Base-by-base conservation (phyloP, 2,888 invertebrate genomes). In the Thera obeliscata region DNA sequence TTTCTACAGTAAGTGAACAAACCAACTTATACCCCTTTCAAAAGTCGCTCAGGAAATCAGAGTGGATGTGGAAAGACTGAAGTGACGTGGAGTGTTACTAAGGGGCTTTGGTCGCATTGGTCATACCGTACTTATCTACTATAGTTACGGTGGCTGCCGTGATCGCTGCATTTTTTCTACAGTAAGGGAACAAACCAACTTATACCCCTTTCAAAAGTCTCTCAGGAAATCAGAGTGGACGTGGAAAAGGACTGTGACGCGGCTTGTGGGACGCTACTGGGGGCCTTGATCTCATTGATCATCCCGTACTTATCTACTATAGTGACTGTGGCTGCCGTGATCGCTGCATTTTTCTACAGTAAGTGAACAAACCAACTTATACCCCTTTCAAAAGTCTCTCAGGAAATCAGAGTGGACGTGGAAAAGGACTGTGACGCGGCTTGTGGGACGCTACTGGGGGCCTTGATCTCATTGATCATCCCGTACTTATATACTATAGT, bases 381-480 rank as follows among this genome's bases (percentile, higher is more conserved):
- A 38, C 3, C 38, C 3, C 38, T 22, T 22, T 22, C 22, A 22
- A 22, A 22, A 22, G 22, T 22, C 22, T 0, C 22, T 22, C 22
- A 22, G 22, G 22, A 22, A 22, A 22, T 22, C 0, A 79, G 84
- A 3, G 89, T 93, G 5, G 91, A 90, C 22, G 91, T 93, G 12
- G 86, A 89, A 70, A 82, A 87, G 11, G 89, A 88, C 52, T 92
- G 92, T 9, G 90, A 91, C 46, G 79, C 85, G 8, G 84, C 88
- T 0, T 93, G 90, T 65, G 93, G 91, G 0, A 88, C 92, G 2
- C 57, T 93, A 48, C 74, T 93, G 2, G 92, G 91, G 2, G 93
- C 91, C 0, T 67, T 93, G 9, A 81, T 91, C 72, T 84, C 88
- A 6, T 75, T 90, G 22, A 63, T 90, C 65, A 81, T 74, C 64